phyloP scores from a whole-genome alignment of 2,888 invertebrate species.

The Pseudolycoriella hygida region DNA sequence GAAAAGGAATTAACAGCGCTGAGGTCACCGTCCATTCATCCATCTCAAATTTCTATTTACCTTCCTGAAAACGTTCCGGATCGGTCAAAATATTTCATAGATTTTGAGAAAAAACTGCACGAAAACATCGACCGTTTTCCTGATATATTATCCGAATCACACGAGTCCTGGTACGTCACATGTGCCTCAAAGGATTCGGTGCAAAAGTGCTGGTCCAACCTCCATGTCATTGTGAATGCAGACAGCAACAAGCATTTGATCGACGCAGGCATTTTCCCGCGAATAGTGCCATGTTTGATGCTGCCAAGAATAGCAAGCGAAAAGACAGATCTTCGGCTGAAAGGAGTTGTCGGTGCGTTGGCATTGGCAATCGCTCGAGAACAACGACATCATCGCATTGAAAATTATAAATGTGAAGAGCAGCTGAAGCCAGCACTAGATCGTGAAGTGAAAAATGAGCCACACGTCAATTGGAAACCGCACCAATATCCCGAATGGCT shows the following conservation, averaged over 20 bases:
- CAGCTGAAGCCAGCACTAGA: neutral
- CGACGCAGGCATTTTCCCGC: constrained; percentile 1
- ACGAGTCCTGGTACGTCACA: neutral
- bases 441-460: neutral
- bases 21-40: neutral
- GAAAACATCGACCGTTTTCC: too few relatives aligned
- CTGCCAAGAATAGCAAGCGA: neutral
- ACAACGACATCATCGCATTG: neutral
- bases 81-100: too few relatives aligned
- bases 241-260: neutral
- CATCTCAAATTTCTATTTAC: too few relatives aligned
- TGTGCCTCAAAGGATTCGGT: neutral
- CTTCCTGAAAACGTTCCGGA: too few relatives aligned
- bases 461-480: constrained; percentile 3
- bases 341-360: neutral
- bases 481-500: constrained; percentile 3
- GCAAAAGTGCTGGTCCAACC: too few relatives aligned
- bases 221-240: neutral
- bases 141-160: too few relatives aligned
- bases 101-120: too few relatives aligned
- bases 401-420: neutral
- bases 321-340: neutral
- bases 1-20: neutral
- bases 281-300: constrained; percentile 3
- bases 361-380: neutral